Evolutionary conservation across 2,113 vertebrate genomes (phyloP).

Genomic region (Cyprinus carpio): DNA sequence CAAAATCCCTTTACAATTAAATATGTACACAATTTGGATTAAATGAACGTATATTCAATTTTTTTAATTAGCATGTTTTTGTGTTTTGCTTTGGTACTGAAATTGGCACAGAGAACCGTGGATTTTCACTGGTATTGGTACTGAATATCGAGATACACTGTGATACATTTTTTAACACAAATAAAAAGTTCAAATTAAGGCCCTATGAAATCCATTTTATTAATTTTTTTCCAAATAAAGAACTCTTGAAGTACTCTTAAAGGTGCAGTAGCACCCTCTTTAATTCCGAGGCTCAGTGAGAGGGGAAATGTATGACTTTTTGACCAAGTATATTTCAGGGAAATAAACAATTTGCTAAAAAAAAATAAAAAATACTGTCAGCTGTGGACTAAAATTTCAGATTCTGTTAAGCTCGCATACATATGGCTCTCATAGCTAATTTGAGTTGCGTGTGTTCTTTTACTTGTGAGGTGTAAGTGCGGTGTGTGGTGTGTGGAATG

Average conservation of each 20-base stretch:
- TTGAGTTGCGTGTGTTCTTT: constrained; percentile 28
- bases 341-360: neutral
- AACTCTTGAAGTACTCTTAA: neutral
- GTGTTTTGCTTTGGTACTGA: too few relatives aligned
- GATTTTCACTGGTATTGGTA: too few relatives aligned
- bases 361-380: neutral
- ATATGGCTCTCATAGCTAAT: neutral
- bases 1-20: too few relatives aligned
- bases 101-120: too few relatives aligned
- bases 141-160: too few relatives aligned
- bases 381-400: neutral
- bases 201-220: too few relatives aligned
- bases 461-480: constrained; percentile 87
- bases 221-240: too few relatives aligned
- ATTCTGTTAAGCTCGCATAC: neutral
- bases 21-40: too few relatives aligned
- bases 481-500: constrained; percentile 93
- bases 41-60: too few relatives aligned
- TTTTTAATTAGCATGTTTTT: too few relatives aligned
- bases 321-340: neutral
- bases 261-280: neutral
- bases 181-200: too few relatives aligned
- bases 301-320: neutral
- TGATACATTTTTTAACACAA: too few relatives aligned
- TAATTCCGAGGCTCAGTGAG: neutral